Conservation (phyloP, 2,797 vertebrate species). For the Enteromius paludinosus region DNA sequence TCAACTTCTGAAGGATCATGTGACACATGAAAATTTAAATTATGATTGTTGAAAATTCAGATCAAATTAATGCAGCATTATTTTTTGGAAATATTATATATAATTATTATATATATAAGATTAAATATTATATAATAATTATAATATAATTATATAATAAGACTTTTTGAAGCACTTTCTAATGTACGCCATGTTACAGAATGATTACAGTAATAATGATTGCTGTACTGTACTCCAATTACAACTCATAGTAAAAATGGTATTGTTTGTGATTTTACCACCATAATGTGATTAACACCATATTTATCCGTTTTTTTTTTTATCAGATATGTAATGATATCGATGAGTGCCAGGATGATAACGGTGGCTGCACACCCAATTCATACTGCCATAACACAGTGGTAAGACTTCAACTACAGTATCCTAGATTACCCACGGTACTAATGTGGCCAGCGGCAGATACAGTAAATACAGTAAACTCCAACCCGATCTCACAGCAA, state of each 20-base stretch:
- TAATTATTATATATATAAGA: too few relatives aligned
- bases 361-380: conserved; percentile 88
- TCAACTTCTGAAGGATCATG: not conserved
- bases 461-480: not conserved
- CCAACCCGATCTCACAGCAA: too few relatives aligned
- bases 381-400: conserved; percentile 91
- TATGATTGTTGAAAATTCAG: not conserved
- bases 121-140: too few relatives aligned
- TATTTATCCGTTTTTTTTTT: not conserved
- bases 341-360: conserved; percentile 88
- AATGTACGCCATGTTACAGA: not conserved
- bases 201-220: not conserved
- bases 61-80: not conserved
- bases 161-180: not conserved
- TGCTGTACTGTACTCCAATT: not conserved
- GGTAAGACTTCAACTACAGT: conserved; percentile 80
- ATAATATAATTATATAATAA: too few relatives aligned
- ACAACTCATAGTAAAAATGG: not conserved
- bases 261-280: not conserved
- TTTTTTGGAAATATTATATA: not conserved
- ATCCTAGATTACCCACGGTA: not conserved
- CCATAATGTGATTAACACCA: not conserved
- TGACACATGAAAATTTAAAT: not conserved
- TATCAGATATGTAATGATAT: conserved; percentile 82
- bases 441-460: not conserved